Conservation (phyloP, 2,113 vertebrate genomes). For the Crotophaga sulcirostris region DNA sequence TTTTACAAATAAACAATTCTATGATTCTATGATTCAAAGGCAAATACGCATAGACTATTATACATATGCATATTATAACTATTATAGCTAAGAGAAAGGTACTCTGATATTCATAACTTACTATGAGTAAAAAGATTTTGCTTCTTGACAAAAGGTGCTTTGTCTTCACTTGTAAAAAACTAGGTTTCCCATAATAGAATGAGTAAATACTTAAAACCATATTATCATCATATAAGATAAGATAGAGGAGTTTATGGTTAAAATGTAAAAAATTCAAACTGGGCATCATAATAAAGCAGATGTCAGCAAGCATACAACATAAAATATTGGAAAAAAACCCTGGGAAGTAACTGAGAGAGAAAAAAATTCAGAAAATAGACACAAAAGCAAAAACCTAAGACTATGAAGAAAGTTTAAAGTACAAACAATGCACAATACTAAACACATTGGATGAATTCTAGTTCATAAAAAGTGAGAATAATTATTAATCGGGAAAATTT, state of each 20-base stretch:
- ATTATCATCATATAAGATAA: neutral
- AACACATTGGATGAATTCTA: rapidly evolving
- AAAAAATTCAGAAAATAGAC: neutral
- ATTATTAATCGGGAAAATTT: neutral
- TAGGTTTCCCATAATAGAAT: neutral
- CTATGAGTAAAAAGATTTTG: neutral
- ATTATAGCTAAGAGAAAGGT: neutral
- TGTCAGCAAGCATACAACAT: neutral
- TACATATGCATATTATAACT: neutral
- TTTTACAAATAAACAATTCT: no score
- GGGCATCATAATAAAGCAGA: neutral
- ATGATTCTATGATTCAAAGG: no score
- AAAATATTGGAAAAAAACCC: neutral
- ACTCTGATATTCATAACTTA: neutral
- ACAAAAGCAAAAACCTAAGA: neutral
- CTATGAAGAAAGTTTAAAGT: neutral
- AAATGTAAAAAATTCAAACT: neutral
- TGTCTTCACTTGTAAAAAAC: neutral
- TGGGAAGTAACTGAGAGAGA: neutral
- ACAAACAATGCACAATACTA: neutral
- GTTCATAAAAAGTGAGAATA: neutral
- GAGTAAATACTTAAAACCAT: neutral
- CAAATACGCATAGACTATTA: neutral
- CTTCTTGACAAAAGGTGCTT: neutral
- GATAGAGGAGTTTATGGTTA: neutral